A percentile compares a stretch with the other conserved stretches of the same genome.
These are phyloP conservation scores for Synanthedon andrenaeformis DNA, from an alignment of 2,888 invertebrate genomes.

Conservation along the genomic window DNA sequence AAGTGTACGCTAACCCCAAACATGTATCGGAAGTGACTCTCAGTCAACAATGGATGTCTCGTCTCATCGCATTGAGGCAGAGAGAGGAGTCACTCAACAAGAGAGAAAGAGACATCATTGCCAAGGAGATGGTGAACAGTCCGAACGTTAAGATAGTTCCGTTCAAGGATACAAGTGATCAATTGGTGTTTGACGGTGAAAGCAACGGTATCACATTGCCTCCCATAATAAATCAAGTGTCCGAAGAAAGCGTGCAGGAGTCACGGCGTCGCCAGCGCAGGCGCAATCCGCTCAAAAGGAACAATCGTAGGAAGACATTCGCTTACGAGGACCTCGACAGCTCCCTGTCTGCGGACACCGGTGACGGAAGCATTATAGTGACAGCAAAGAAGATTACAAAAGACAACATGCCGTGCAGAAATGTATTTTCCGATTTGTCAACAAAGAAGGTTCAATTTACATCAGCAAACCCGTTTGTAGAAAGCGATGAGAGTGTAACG, in stretches of 20 bases:
- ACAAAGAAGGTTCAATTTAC: slow-evolving; percentile 61
- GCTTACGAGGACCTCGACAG: slow-evolving; percentile 70
- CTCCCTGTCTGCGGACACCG: slow-evolving; percentile 69
- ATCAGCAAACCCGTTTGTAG: slow-evolving; percentile 53
- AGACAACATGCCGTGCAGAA: slow-evolving; percentile 55
- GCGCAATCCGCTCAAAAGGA: slow-evolving; percentile 29
- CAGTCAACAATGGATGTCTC: slow-evolving; percentile 69
- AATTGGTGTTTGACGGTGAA: background rate
- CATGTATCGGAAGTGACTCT: slow-evolving; percentile 67
- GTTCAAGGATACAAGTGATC: slow-evolving; percentile 19
- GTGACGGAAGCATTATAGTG: slow-evolving; percentile 65
- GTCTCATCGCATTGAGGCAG: slow-evolving; percentile 61
- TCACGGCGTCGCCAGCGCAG: slow-evolving; percentile 38
- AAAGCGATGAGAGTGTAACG: slow-evolving; percentile 63
- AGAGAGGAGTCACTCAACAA: slow-evolving; percentile 64
- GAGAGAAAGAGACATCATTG: slow-evolving; percentile 56
- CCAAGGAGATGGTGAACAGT: slow-evolving; percentile 55
- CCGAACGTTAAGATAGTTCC: slow-evolving; percentile 38
- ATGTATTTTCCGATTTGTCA: slow-evolving; percentile 46
- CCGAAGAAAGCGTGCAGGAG: slow-evolving; percentile 14
- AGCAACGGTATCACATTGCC: slow-evolving; percentile 58
- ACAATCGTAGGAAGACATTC: slow-evolving; percentile 39
- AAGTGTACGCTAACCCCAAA: slow-evolving; percentile 44
- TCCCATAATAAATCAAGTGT: slow-evolving; percentile 29
- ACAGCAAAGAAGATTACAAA: slow-evolving; percentile 64